A percentile compares a stretch with the other conserved stretches of the same genome.
Conservation (phyloP, 2,797 vertebrate genomes). For the Pangasius larnaudii region DNA sequence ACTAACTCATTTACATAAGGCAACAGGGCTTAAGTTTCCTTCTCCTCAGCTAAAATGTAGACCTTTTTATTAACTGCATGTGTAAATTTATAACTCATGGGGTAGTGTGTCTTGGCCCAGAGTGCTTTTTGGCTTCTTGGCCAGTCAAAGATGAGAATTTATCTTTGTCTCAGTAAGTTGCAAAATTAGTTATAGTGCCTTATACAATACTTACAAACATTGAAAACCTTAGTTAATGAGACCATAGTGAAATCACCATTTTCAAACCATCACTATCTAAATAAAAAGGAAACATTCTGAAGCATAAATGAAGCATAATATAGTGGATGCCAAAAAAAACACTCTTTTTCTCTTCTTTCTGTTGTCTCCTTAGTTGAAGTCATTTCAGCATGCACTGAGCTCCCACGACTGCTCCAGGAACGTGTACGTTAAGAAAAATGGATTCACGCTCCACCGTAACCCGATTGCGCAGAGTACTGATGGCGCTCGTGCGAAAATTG, state of each 20-base stretch:
- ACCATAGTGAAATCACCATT: neutral
- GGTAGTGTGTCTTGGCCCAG: neutral
- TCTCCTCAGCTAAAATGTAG: neutral
- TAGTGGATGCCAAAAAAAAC: neutral
- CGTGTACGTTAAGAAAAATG: constrained; percentile 99
- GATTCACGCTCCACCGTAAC: constrained; percentile 97
- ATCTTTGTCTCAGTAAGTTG: neutral
- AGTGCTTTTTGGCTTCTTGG: neutral
- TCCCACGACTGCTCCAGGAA: constrained; percentile 98
- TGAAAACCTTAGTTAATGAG: neutral
- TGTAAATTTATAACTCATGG: neutral
- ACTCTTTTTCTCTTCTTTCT: neutral
- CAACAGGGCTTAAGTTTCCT: neutral
- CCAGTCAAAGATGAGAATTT: neutral
- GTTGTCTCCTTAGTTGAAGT: constrained; percentile 80
- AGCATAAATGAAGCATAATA: neutral
- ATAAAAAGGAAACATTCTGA: neutral
- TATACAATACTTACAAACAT: neutral
- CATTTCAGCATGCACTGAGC: constrained; percentile 94
- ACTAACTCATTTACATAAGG: neutral
- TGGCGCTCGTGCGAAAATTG: constrained; percentile 95
- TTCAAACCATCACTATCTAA: neutral
- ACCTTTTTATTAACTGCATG: neutral
- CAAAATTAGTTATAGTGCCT: neutral
- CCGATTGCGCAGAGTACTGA: constrained; percentile 98